Evolutionary conservation across 2,888 invertebrate genomes (phyloP).

Genomic region (Dastarcus helophoroides): DNA sequence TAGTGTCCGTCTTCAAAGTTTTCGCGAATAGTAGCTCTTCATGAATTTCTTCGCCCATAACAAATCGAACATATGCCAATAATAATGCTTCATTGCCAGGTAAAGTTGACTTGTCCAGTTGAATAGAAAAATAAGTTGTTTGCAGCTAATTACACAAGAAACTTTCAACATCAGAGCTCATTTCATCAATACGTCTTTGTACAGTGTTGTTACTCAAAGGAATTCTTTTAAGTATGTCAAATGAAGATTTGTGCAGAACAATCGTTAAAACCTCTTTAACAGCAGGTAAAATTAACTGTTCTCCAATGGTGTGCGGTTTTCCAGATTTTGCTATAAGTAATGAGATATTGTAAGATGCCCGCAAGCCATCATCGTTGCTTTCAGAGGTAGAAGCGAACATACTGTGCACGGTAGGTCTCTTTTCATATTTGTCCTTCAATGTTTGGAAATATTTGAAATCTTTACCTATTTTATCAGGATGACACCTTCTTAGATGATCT

Average conservation of each 20-base stretch:
- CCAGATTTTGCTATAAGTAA: conserved; percentile 22
- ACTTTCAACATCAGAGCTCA: conserved; percentile 26
- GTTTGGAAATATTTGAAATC: conserved; percentile 20
- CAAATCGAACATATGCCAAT: conserved; percentile 29
- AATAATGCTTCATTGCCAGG: conserved; percentile 26
- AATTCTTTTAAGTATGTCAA: conserved; percentile 22
- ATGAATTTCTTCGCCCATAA: conserved; percentile 33
- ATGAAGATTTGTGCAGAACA: conserved; percentile 25
- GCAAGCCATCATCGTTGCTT: conserved; percentile 19
- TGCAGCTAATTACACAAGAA: conserved; percentile 24
- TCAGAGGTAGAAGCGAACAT: conserved; percentile 5
- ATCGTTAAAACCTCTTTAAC: conserved; percentile 17
- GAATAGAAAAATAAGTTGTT: conserved; percentile 27
- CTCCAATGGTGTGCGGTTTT: conserved; percentile 24
- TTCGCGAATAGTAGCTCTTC: conserved; percentile 26
- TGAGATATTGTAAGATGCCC: conserved; percentile 21
- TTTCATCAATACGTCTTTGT: conserved; percentile 16
- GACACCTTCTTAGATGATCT: conserved; percentile 22
- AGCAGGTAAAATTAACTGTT: conserved; percentile 27
- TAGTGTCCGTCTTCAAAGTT: conserved; percentile 29
- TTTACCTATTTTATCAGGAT: conserved; percentile 20
- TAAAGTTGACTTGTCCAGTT: conserved; percentile 31
- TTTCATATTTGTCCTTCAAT: conserved; percentile 18
- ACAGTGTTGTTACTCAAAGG: conserved; percentile 17
- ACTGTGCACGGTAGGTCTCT: conserved; percentile 8